Percentiles rank a stretch among this genome's conserved stretches.
These are phyloP conservation scores for Dysdera silvatica DNA, from an alignment of 1,140 invertebrate species.

Conservation along the genomic window DNA sequence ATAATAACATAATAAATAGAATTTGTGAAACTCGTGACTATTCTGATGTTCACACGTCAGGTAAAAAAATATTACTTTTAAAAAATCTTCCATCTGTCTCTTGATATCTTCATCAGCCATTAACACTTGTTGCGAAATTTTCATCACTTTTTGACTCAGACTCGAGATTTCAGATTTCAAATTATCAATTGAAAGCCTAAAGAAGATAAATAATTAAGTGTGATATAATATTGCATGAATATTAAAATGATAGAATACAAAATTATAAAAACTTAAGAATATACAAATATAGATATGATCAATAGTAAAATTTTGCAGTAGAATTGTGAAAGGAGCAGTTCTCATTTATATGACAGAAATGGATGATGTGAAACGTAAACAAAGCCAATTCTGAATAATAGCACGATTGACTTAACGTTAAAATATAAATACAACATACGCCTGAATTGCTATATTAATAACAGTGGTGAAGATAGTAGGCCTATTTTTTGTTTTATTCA, in stretches of 20 bases:
- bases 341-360: no score
- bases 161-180: conserved; percentile 80
- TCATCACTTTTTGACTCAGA: conserved; percentile 65
- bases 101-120: conserved; percentile 70
- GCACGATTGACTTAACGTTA: no score
- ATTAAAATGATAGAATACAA: neutral
- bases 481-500: no score
- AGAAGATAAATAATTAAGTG: neutral
- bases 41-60: neutral
- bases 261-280: neutral
- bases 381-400: no score
- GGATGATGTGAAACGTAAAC: no score
- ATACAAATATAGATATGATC: no score
- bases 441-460: no score
- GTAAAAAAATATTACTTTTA: conserved; percentile 54
- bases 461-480: no score
- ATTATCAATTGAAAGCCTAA: conserved; percentile 80
- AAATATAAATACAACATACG: no score
- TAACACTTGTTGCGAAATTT: conserved; percentile 72
- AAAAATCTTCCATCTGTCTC: conserved; percentile 76
- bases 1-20: no score
- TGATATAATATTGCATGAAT: neutral
- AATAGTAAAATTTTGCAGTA: no score
- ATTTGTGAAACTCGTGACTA: neutral
- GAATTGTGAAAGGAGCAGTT: no score